A percentile compares a stretch with the other conserved stretches of the same genome.
phyloP scores from a whole-genome alignment of 2,797 vertebrate genomes.

The Tarsius wallacei region DNA sequence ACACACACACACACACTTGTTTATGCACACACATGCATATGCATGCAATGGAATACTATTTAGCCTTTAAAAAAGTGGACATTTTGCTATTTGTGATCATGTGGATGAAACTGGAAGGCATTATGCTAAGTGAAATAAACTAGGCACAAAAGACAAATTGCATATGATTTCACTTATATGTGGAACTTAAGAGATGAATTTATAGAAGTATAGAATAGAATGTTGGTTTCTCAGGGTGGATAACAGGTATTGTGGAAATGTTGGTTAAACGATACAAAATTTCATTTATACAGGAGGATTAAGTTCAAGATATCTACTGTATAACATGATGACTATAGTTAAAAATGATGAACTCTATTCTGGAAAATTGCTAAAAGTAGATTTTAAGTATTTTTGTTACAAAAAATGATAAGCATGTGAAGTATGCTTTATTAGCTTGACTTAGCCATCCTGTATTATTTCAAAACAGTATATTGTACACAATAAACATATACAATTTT shows the following conservation, averaged over 20 bases:
- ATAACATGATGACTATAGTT: not conserved
- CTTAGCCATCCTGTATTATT: not conserved
- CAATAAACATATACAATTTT: not conserved
- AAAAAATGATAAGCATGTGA: not conserved
- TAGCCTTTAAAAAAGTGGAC: not conserved
- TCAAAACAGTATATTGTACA: not conserved
- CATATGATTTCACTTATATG: not conserved
- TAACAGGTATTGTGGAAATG: not conserved
- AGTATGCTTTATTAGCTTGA: not conserved
- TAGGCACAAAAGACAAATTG: not conserved
- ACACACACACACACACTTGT: too few species aligned
- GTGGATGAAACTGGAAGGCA: too few species aligned
- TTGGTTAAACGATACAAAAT: not conserved
- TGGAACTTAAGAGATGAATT: not conserved
- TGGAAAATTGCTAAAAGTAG: not conserved
- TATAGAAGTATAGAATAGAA: not conserved
- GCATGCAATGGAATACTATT: too few species aligned
- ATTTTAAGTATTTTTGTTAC: not conserved
- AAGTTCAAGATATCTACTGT: not conserved
- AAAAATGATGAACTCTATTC: not conserved
- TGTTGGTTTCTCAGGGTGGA: not conserved
- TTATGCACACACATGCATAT: not conserved
- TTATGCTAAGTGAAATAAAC: too few species aligned
- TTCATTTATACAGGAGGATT: not conserved
- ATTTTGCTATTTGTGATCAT: not conserved